These are phyloP conservation scores for Calameuta pallipes DNA, from an alignment of 2,888 invertebrate genomes.

Conservation along the genomic window DNA sequence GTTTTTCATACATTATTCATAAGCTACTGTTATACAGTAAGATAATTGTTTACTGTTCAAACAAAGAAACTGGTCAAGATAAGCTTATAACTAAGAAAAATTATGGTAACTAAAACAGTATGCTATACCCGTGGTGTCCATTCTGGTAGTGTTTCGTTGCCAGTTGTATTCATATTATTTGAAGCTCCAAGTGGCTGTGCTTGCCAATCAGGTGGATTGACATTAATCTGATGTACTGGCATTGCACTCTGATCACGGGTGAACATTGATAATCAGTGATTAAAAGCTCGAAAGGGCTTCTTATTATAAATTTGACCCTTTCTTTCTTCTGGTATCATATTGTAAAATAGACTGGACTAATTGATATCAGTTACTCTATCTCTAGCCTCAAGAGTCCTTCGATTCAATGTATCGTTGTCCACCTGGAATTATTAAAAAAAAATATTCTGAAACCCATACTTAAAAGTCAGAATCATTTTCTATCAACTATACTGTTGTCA, in stretches of 20 bases:
- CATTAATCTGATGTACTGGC: slow-evolving; percentile 62
- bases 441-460: neutral
- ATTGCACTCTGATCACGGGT: slow-evolving; percentile 42
- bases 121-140: slow-evolving; percentile 53
- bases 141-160: slow-evolving; percentile 52
- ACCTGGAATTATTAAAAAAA: neutral
- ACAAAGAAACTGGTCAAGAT: neutral
- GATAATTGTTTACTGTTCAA: neutral
- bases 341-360: neutral
- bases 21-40: slow-evolving; percentile 10
- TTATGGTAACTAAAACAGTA: neutral
- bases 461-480: neutral
- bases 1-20: neutral
- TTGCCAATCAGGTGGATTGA: slow-evolving; percentile 62
- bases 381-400: neutral
- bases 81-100: neutral
- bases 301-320: slow-evolving; percentile 14
- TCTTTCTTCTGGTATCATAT: slow-evolving; percentile 17
- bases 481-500: neutral
- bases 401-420: neutral
- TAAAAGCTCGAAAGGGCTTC: slow-evolving; percentile 34
- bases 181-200: slow-evolving; percentile 49
- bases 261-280: slow-evolving; percentile 19
- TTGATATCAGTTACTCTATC: neutral
- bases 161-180: slow-evolving; percentile 48